phyloP scores from a whole-genome alignment of 2,888 invertebrate species.

The Aricia artaxerxes region DNA sequence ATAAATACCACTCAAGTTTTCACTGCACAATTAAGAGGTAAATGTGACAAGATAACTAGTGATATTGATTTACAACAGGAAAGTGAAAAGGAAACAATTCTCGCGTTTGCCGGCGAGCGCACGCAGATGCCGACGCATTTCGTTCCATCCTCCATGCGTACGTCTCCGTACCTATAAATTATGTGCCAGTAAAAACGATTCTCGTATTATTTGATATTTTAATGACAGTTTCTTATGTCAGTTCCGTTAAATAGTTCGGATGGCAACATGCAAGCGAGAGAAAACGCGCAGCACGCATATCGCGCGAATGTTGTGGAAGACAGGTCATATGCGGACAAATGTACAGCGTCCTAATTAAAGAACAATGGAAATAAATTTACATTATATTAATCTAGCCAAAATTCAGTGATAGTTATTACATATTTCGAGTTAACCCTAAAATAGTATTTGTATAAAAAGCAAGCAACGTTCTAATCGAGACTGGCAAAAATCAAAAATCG shows the following conservation, averaged over 20 bases:
- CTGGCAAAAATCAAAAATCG: too few relatives aligned
- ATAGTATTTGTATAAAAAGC: too few relatives aligned
- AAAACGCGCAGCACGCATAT: constrained; percentile 51
- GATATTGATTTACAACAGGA: constrained; percentile 44
- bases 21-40: neutral
- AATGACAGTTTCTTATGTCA: constrained; percentile 72
- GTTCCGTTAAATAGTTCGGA: constrained; percentile 73
- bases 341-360: neutral
- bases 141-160: constrained; percentile 51
- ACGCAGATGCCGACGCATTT: constrained; percentile 39
- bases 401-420: too few relatives aligned
- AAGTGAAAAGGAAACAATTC: constrained; percentile 68
- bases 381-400: neutral
- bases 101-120: constrained; percentile 50
- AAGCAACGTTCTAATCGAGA: too few relatives aligned
- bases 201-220: constrained; percentile 66
- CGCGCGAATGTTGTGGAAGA: neutral
- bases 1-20: neutral
- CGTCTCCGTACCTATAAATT: constrained; percentile 40
- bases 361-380: neutral
- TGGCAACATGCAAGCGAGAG: constrained; percentile 65
- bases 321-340: constrained; percentile 3
- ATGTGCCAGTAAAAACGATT: constrained; percentile 41
- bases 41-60: constrained; percentile 20
- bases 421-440: too few relatives aligned